Evolutionary conservation across 2,797 vertebrate genomes (phyloP).

Genomic region (Peromyscus melanophrys): DNA sequence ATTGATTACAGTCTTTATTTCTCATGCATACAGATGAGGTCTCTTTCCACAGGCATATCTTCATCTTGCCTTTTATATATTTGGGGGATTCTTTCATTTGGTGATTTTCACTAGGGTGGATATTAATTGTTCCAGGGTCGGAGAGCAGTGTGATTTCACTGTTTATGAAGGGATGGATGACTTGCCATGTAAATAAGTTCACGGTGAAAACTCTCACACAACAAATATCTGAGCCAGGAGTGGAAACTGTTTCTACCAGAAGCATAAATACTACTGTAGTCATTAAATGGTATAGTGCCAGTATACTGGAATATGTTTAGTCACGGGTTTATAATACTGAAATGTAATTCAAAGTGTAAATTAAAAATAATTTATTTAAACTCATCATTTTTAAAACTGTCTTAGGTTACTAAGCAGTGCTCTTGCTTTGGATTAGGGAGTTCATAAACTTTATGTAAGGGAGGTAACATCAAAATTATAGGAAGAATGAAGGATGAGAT

Average conservation of each 20-base stretch:
- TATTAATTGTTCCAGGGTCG: neutral
- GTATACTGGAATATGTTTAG: neutral
- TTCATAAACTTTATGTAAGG: neutral
- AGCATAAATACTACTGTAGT: neutral
- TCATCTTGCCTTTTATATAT: neutral
- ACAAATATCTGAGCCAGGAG: conserved; percentile 3
- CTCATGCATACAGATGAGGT: neutral
- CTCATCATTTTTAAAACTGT: neutral
- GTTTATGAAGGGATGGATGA: conserved; percentile 26
- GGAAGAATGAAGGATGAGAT: neutral
- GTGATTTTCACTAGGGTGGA: neutral
- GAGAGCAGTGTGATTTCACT: neutral
- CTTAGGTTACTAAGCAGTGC: conserved; percentile 29
- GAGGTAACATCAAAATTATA: neutral
- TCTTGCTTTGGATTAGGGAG: neutral
- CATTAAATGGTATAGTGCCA: neutral
- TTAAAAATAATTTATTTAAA: neutral
- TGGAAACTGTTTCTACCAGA: conserved; percentile 9
- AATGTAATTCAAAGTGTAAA: conserved; percentile 57
- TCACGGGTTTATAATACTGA: neutral
- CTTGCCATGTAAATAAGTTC: neutral
- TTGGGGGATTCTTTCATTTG: neutral
- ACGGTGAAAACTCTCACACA: neutral
- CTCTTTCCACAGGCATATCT: neutral
- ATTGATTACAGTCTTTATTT: neutral